Evolutionary conservation across 2,797 vertebrate genomes (phyloP), one percentile per base, ranked within the genome.

Genomic region (Decapterus maruadsi): DNA sequence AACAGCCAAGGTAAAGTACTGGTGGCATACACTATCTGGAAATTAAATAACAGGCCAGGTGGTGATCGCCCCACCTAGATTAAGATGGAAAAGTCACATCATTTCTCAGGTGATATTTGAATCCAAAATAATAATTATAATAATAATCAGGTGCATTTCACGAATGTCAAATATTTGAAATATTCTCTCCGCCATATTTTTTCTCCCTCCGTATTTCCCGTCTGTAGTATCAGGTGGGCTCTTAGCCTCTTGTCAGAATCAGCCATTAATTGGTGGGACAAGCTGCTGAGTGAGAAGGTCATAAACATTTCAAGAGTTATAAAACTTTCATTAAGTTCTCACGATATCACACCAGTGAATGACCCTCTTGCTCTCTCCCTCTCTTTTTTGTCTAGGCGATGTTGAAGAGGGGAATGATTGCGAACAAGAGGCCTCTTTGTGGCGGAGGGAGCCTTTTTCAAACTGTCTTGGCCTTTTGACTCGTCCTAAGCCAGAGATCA

Each of bases 301-400:
- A 95, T 95, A 96, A 95, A 96, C 95, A 95, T 96, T 96, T 96
- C 95, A 95, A 95, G 95, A 95, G 94, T 96, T 96, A 96, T 95
- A 95, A 95, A 96, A 96, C 94, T 95, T 96, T 95, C 95, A 95
- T 95, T 95, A 96, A 95, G 95, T 96, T 96, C 96, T 96, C 96
- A 96, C 96, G 95, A 96, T 95, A 95, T 94, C 92, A 93, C 86
- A 78, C 91, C 90, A 95, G 93, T 86, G 82, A 93, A 80, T 95
- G 94, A 95, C 95, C 95, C 93, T 89, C 90, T 85, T 87, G 89
- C 87, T 87, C 90, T 88, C 82, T 78, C 74, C 63, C 82, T 83
- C 78, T 84, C 86, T 72, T 89, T 90, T 93, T 93, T 89, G 88
- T 90, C 88, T 72, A 78, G 85, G 65, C 69, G 75, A 85, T 63